Conservation (phyloP, 2,888 invertebrate species). For the Abrostola triplasia region DNA sequence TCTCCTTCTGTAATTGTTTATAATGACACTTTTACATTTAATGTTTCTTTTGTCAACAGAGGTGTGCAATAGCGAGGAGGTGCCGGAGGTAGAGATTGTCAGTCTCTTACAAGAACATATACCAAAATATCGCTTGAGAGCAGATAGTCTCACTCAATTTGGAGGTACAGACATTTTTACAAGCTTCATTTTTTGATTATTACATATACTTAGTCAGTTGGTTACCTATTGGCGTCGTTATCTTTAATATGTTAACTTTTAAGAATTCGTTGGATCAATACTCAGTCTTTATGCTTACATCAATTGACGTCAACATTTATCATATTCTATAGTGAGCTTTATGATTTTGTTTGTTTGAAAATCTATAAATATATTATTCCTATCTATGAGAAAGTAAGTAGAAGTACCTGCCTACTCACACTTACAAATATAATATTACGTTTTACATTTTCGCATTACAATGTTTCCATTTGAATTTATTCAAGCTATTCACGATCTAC, state of each 20-base stretch:
- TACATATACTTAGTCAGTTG: not conserved
- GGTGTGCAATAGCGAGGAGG: slow-evolving; percentile 96
- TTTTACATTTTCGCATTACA: too few relatives aligned
- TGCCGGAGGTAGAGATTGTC: slow-evolving; percentile 98
- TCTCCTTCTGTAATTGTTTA: slow-evolving; percentile 27
- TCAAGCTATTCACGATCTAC: too few relatives aligned
- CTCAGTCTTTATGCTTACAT: not conserved
- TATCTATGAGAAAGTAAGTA: too few relatives aligned
- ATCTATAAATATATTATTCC: too few relatives aligned
- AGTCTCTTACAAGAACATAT: slow-evolving; percentile 98
- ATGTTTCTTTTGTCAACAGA: slow-evolving; percentile 89
- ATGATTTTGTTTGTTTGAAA: too few relatives aligned
- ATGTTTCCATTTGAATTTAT: too few relatives aligned
- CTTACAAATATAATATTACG: too few relatives aligned
- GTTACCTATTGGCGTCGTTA: slow-evolving; percentile 27
- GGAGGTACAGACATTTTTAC: slow-evolving; percentile 89
- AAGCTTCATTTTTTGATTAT: slow-evolving; percentile 59
- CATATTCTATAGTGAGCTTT: not conserved
- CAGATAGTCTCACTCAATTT: slow-evolving; percentile 97
- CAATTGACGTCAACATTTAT: not conserved
- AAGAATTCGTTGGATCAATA: not conserved
- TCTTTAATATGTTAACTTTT: slow-evolving; percentile 15
- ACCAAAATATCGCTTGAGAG: slow-evolving; percentile 97
- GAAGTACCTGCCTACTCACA: too few relatives aligned
- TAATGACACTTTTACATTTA: slow-evolving; percentile 44